Evolutionary conservation across 53 echinoderm and acorn worm species (phyloP), one percentile per base, ranked within the genome.

Genomic region (Zoroaster sp.): DNA sequence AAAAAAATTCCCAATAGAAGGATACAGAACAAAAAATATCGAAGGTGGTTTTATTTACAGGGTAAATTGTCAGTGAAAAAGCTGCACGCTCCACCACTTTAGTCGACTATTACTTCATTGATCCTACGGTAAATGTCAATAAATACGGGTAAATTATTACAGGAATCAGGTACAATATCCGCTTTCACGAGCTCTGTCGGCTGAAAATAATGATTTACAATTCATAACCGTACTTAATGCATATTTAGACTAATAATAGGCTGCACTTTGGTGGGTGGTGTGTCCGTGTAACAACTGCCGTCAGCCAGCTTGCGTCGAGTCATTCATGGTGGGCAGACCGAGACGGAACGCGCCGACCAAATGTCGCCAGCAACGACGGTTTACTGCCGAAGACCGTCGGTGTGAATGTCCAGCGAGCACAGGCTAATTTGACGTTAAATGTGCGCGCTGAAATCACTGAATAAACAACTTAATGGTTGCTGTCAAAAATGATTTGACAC

Each of bases 21-120:
- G n/a, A n/a, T n/a, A n/a, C 36, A 37, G 17, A 17, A 42, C 35
- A 21, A 59, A 79, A 59, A 55, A 30, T 59, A 21, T 79, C 63
- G 59, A 51, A 37, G 79, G 30, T 55, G 59, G 79, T 63, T n/a
- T 51, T 79, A 63, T 79, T 54, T 79, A 55, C 79, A 21, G 39
- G 79, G 59, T 55, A 63, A 59, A 79, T 79, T 63, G 83, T 14
- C 35, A 66, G 42, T 85, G 71, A 85, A 85, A 85, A 85, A 46
- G 85, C 70, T 85, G 69, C 85, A 85, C 85, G 85, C 85, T 70
- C 85, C 85, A 21, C 15, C 71, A 85, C 85, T 85, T 85, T 51
- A 36, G 85, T n/a, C 33, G 47, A 47, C 69, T 85, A 85, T 69
- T 85, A 51, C 69, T 85, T 25, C 71, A 85, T 85, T 85, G 85